Percentiles rank a stretch among this genome's conserved stretches.
Evolutionary conservation across 2,888 invertebrate genomes (phyloP).

Genomic region (Dicycla oo): DNA sequence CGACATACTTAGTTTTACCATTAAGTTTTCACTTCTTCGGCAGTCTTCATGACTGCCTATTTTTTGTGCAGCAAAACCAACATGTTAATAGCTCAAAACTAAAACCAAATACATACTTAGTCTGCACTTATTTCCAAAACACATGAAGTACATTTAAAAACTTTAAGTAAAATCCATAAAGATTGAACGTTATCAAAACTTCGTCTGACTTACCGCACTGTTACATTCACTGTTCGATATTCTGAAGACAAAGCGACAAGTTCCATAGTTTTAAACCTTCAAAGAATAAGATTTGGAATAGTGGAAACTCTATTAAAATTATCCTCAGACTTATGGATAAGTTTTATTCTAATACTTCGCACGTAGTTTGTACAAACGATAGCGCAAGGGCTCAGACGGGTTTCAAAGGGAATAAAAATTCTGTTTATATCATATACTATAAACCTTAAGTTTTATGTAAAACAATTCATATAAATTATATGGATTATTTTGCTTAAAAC

Average conservation of each 20-base stretch:
- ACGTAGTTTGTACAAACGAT: conserved; percentile 47
- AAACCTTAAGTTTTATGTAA: no score
- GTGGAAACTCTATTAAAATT: conserved; percentile 57
- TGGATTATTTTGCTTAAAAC: not conserved
- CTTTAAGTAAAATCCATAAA: conserved; percentile 35
- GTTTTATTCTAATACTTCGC: conserved; percentile 55
- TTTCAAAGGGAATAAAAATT: conserved; percentile 14
- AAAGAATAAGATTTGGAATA: conserved; percentile 60
- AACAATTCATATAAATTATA: no score
- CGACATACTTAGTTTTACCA: no score
- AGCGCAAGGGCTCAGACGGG: conserved; percentile 10
- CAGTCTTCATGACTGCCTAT: no score
- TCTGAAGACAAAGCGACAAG: conserved; percentile 63
- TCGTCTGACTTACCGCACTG: conserved; percentile 46
- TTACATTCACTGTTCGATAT: conserved; percentile 60
- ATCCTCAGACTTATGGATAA: conserved; percentile 40
- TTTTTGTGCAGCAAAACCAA: not conserved
- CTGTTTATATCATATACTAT: no score
- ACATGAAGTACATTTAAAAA: conserved; percentile 11
- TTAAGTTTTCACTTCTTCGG: no score
- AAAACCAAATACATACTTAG: not conserved
- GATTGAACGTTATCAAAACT: conserved; percentile 58
- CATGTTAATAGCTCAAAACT: not conserved
- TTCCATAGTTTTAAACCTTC: conserved; percentile 62
- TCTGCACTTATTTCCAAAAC: conserved; percentile 4